These are phyloP conservation scores for Dryadula phaetusa DNA, from an alignment of 2,888 invertebrate species.

Conservation along the genomic window DNA sequence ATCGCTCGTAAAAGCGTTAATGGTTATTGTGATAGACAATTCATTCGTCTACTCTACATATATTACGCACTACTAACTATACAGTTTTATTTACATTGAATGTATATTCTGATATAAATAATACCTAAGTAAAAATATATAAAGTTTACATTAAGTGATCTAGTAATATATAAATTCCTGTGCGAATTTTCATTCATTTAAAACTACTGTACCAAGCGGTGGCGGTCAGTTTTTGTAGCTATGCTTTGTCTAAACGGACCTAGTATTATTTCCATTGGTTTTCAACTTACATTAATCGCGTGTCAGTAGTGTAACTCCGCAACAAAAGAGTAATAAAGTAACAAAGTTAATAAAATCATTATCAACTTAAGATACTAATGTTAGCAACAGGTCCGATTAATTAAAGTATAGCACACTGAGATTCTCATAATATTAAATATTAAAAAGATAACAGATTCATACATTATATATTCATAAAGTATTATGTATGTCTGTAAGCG, in stretches of 20 bases:
- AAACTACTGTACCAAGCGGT: no score
- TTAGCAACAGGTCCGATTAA: not conserved
- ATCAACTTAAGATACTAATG: not conserved
- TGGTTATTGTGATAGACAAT: conserved; percentile 18
- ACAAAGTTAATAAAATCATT: not conserved
- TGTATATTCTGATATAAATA: no score
- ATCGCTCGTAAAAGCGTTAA: conserved; percentile 25
- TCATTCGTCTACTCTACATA: not conserved
- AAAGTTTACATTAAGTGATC: no score
- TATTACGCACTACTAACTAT: not conserved
- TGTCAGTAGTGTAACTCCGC: not conserved
- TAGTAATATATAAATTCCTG: no score
- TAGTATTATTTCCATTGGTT: not conserved
- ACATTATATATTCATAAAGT: not conserved
- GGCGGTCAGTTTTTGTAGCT: no score
- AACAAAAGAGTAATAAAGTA: not conserved
- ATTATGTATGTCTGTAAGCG: not conserved
- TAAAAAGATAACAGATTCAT: conserved; percentile 18
- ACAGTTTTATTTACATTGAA: not conserved
- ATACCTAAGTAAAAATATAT: no score
- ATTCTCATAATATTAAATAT: conserved; percentile 27
- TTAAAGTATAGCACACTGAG: conserved; percentile 14
- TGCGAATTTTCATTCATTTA: no score
- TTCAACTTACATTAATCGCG: not conserved
- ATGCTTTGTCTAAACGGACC: not conserved